phyloP scores from a whole-genome alignment of 2,797 vertebrate genomes.

The Channa striata region DNA sequence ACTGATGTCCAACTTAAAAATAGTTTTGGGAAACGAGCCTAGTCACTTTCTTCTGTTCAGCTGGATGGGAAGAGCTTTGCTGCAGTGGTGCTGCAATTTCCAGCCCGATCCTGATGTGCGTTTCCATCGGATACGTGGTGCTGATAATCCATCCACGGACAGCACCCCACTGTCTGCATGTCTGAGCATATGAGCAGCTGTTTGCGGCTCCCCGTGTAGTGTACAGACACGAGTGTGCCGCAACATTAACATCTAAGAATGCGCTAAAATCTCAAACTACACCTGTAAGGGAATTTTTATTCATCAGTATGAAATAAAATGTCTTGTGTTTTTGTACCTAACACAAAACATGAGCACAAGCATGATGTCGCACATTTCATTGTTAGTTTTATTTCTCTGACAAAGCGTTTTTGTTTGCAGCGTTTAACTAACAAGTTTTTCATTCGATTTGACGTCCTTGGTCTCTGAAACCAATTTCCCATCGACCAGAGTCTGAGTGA shows the following conservation, averaged over 20 bases:
- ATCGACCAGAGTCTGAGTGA: conserved; percentile 87
- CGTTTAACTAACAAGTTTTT: not conserved
- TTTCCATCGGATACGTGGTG: too few species aligned
- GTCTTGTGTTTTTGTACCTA: not conserved
- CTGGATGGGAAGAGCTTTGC: not conserved
- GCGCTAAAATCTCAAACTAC: too few species aligned
- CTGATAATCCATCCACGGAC: too few species aligned
- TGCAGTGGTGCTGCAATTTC: too few species aligned
- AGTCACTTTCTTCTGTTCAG: not conserved
- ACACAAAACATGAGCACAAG: not conserved
- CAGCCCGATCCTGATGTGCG: too few species aligned
- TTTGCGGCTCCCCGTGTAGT: too few species aligned
- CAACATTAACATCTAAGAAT: too few species aligned
- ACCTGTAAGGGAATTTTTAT: not conserved
- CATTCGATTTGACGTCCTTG: conserved; percentile 69
- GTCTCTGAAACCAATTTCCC: conserved; percentile 90
- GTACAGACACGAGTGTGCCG: not conserved
- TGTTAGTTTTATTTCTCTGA: conserved; percentile 37
- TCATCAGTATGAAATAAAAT: too few species aligned
- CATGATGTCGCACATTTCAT: not conserved
- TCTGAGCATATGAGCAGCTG: not conserved
- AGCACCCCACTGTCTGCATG: not conserved
- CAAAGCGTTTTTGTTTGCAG: not conserved
- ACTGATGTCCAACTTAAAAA: not conserved
- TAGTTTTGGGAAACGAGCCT: not conserved